These are phyloP conservation scores for Pygmarrhopalites habei DNA, from an alignment of 1,140 invertebrate species.

Conservation along the genomic window DNA sequence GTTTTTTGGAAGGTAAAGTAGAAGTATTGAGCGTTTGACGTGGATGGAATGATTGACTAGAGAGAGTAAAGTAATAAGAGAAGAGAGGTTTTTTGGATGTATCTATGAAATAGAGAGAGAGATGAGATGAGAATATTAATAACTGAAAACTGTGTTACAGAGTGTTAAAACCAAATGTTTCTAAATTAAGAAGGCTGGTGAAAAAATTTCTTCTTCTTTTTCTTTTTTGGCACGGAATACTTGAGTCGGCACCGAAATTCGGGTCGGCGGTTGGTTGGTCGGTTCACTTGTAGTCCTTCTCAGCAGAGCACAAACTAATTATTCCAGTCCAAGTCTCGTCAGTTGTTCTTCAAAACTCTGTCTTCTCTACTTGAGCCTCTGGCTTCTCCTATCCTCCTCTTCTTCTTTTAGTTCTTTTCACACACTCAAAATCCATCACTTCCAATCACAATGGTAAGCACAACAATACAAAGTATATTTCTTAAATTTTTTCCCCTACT, in stretches of 20 bases:
- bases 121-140: neutral
- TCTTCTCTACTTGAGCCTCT: neutral
- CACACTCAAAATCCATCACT: neutral
- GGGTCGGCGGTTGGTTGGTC: neutral
- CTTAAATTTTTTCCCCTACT: too few relatives aligned
- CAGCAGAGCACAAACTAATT: slow-evolving; percentile 1
- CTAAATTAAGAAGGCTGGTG: neutral
- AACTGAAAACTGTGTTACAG: neutral
- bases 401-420: slow-evolving; percentile 3
- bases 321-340: slow-evolving; percentile 8
- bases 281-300: neutral
- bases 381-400: neutral
- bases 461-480: too few relatives aligned
- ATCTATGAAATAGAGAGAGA: too few relatives aligned
- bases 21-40: too few relatives aligned
- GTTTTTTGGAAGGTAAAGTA: too few relatives aligned
- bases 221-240: too few relatives aligned
- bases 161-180: neutral
- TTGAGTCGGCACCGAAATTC: too few relatives aligned
- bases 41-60: slow-evolving; percentile 3
- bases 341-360: neutral
- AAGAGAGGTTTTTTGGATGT: too few relatives aligned
- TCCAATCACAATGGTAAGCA: too few relatives aligned
- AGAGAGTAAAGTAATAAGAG: too few relatives aligned
- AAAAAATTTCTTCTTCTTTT: too few relatives aligned